Evolutionary conservation across 2,113 vertebrate genomes (phyloP).

Genomic region (Podarcis cretensis): DNA sequence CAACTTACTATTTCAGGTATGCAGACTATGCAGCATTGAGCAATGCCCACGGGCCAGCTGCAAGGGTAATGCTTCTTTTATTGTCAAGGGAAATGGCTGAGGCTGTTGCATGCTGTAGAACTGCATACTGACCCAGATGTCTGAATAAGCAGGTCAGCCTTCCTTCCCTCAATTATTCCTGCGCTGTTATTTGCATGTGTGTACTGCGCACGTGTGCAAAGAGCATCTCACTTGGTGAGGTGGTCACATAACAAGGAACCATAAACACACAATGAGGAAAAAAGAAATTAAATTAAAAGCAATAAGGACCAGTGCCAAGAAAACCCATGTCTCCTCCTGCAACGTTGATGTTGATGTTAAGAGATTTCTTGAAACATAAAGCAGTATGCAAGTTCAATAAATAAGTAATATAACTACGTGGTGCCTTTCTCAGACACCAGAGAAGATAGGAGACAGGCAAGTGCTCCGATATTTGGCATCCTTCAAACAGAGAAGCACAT

Average conservation of each 20-base stretch:
- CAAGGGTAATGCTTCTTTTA: constrained; percentile 12
- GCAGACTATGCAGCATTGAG: constrained; percentile 1
- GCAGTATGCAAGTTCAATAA: too few species aligned
- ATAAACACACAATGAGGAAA: too few species aligned
- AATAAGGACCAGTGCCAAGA: background rate
- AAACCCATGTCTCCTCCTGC: background rate
- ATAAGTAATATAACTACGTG: background rate
- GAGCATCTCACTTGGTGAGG: background rate
- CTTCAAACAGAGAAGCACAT: background rate
- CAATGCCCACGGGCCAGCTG: constrained; percentile 12
- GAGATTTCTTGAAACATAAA: too few species aligned
- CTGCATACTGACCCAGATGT: background rate
- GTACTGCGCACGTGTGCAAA: too few species aligned
- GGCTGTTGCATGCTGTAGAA: background rate
- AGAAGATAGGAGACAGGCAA: background rate
- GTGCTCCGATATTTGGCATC: background rate
- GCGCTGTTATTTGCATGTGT: too few species aligned
- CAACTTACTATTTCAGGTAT: background rate
- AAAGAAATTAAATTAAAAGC: background rate
- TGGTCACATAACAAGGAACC: background rate
- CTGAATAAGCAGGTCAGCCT: background rate
- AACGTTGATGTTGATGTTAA: too few species aligned
- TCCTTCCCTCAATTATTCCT: background rate
- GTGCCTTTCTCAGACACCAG: background rate
- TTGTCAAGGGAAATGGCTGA: constrained; percentile 5